Evolutionary conservation across 2,113 vertebrate species (phyloP), one percentile per base, ranked within the genome.

Genomic region (Solenodon paradoxus): DNA sequence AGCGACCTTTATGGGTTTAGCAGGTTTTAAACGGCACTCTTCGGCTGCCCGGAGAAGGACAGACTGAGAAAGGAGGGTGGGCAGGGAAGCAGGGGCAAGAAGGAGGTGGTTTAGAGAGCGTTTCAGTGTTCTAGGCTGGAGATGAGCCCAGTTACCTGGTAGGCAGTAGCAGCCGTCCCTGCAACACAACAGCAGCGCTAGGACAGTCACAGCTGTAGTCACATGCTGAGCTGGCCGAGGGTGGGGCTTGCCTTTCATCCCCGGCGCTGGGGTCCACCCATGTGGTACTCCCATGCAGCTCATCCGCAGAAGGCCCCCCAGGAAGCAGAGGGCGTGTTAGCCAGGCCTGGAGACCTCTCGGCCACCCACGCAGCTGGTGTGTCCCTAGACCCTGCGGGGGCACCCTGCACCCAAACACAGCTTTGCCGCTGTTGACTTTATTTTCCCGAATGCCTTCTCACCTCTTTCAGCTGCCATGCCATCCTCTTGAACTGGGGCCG

Each of bases 381-480:
- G 40, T 64, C 57, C 81, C 0, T 49, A 7, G 71, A 59, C 51
- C 85, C n/a, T 40, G 38, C 20, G 19, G 71, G 71, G 80, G 19
- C 8, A 15, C 17, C 3, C 81, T n/a, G 4, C 69, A 88, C 2
- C 86, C 63, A 51, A 47, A 83, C 84, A 35, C 68, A 88, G 88
- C 40, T 75, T 2, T 74, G 30, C 74, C 77, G 64, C 69, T 15
- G n/a, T 38, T 28, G 0, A 2, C 94, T 96, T 89, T 71, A 88
- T 97, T 97, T 95, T 63, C 88, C 0, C 0, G 63, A 79, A 97
- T 90, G 69, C 92, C 93, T 92, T 49, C 55, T 95, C 86, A 49
- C 66, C 38, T 15, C 13, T 86, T 95, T 90, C 72, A 94, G 94
- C 90, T 68, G 22, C 96, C 11, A 3, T 78, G 26, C 17, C 35